phyloP scores from a whole-genome alignment of 1,140 invertebrate species.

The Elymnias hypermnestra region DNA sequence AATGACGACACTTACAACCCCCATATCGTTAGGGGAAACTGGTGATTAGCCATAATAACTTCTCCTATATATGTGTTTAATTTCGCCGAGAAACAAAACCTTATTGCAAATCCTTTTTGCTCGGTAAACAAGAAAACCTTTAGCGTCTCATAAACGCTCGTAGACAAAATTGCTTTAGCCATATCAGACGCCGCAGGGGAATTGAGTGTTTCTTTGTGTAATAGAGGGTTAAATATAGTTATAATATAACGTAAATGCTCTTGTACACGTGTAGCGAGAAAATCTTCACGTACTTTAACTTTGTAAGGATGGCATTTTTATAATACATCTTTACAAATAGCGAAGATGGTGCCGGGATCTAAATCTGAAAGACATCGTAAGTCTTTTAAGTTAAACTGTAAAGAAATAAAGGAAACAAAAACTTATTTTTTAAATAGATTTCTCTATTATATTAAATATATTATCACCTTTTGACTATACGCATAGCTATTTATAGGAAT shows the following conservation, averaged over 20 bases:
- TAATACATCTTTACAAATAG: no score
- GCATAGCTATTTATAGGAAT: no score
- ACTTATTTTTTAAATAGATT: no score
- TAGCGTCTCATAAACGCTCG: constrained; percentile 39
- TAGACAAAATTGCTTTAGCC: constrained; percentile 48
- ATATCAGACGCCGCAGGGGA: constrained; percentile 41
- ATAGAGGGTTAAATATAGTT: constrained; percentile 12
- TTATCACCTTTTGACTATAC: no score
- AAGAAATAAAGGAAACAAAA: no score
- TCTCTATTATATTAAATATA: no score
- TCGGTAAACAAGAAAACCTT: constrained; percentile 42
- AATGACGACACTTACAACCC: neutral
- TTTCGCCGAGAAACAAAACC: constrained; percentile 24
- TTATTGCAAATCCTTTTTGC: constrained; percentile 33
- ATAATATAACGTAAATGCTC: constrained; percentile 1
- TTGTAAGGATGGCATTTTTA: no score
- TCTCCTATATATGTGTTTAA: constrained; percentile 13
- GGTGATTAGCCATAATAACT: constrained; percentile 11
- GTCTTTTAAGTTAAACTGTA: no score
- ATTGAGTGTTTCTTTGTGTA: constrained; percentile 30
- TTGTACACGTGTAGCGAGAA: neutral
- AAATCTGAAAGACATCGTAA: no score
- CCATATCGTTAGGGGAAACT: no score
- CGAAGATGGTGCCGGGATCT: no score
- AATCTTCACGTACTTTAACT: neutral